Evolutionary conservation across 2,888 invertebrate species (phyloP).

Genomic region (Aspidapion aeneum): DNA sequence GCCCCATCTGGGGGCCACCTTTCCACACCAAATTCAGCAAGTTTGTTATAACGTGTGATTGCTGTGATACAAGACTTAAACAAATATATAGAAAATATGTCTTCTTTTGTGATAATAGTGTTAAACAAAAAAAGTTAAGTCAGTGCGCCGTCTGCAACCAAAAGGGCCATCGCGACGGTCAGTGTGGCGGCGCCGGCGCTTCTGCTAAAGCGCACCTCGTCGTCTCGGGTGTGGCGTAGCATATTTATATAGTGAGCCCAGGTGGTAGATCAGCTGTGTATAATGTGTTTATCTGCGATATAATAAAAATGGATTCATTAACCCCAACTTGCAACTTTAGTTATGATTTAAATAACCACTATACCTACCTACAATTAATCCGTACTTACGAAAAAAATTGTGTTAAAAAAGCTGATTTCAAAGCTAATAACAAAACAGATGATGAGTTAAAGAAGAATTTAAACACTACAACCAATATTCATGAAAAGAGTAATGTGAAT

Average conservation of each 20-base stretch:
- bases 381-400: too few species aligned
- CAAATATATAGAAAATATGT: not conserved
- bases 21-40: conserved; percentile 57
- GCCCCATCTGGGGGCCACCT: conserved; percentile 49
- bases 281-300: conserved; percentile 30
- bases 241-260: conserved; percentile 47
- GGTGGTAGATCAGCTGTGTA: conserved; percentile 44
- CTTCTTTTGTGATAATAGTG: conserved; percentile 48
- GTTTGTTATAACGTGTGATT: conserved; percentile 62
- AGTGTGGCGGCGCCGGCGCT: conserved; percentile 30
- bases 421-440: too few species aligned
- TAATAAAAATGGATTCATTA: not conserved
- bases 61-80: conserved; percentile 37
- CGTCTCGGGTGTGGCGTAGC: conserved; percentile 41
- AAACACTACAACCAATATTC: too few species aligned
- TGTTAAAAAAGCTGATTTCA: too few species aligned
- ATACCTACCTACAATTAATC: too few species aligned
- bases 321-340: not conserved
- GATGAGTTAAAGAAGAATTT: too few species aligned
- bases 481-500: too few species aligned
- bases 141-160: not conserved
- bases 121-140: conserved; percentile 35
- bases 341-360: not conserved
- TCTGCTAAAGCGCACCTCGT: conserved; percentile 41
- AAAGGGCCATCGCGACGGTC: conserved; percentile 33